phyloP scores from a whole-genome alignment of 1,140 invertebrate genomes.

The Plutomurus gul region DNA sequence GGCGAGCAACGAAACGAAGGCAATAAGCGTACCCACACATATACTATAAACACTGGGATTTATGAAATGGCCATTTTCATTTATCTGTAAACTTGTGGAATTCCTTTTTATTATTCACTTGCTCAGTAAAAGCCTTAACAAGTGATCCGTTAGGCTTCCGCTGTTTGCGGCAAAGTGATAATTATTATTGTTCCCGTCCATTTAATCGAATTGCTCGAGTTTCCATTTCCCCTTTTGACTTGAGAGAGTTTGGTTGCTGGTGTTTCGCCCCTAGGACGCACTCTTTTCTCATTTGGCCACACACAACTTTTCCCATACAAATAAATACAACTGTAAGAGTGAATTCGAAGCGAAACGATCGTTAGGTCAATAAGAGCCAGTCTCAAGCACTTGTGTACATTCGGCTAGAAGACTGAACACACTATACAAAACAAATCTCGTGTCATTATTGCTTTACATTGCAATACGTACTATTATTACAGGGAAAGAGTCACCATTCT shows the following conservation, averaged over 20 bases:
- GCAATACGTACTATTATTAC: too few species aligned
- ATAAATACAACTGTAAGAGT: neutral
- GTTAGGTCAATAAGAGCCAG: neutral
- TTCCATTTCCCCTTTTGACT: neutral
- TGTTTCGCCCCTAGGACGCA: neutral
- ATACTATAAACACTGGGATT: too few species aligned
- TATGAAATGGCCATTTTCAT: neutral
- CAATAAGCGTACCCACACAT: neutral
- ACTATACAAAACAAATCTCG: neutral
- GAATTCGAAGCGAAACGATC: neutral
- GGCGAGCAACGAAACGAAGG: neutral
- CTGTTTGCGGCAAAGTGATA: constrained; percentile 24
- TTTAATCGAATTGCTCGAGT: neutral
- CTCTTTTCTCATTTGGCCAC: neutral
- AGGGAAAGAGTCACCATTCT: neutral
- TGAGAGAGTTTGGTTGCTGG: neutral
- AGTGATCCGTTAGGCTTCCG: constrained; percentile 16
- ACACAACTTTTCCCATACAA: neutral
- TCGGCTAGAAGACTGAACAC: neutral
- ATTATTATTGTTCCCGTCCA: constrained; percentile 15
- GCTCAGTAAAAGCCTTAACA: neutral
- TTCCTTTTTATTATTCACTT: neutral
- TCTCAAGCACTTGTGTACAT: neutral
- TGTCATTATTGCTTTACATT: neutral
- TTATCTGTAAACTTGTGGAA: neutral